Evolutionary conservation across 2,797 vertebrate genomes (phyloP).

Genomic region (Tachyglossus aculeatus): DNA sequence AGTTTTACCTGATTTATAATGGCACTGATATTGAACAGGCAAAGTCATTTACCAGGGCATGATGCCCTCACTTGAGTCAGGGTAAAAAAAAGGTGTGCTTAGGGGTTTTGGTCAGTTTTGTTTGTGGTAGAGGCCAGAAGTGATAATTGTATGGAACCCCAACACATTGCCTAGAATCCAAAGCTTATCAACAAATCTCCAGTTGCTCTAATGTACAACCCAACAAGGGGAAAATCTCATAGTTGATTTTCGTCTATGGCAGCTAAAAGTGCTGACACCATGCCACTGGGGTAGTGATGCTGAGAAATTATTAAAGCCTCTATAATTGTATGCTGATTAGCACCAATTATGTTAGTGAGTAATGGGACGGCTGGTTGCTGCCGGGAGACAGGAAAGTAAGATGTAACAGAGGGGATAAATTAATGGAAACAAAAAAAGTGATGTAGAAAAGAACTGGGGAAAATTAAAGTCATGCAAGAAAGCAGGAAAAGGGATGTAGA

Average conservation of each 20-base stretch:
- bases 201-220: background rate
- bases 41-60: background rate
- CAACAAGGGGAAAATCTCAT: background rate
- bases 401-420: background rate
- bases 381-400: background rate
- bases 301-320: conserved; percentile 13
- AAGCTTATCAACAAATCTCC: background rate
- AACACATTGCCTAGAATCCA: background rate
- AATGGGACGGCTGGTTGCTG: background rate
- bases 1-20: background rate
- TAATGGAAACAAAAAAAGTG: background rate
- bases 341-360: background rate
- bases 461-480: background rate
- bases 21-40: background rate
- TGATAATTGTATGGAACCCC: rapidly evolving
- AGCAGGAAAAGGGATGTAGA: conserved; percentile 2
- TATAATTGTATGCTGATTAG: conserved; percentile 8
- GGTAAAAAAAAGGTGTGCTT: background rate
- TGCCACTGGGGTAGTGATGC: background rate
- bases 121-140: background rate
- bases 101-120: background rate
- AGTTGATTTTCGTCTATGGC: background rate
- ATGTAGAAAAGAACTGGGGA: background rate
- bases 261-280: background rate
- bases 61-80: background rate